A percentile compares a stretch with the other conserved stretches of the same genome.
phyloP scores from a whole-genome alignment of 2,888 invertebrate genomes.

The Pandemis cinnamomeana region DNA sequence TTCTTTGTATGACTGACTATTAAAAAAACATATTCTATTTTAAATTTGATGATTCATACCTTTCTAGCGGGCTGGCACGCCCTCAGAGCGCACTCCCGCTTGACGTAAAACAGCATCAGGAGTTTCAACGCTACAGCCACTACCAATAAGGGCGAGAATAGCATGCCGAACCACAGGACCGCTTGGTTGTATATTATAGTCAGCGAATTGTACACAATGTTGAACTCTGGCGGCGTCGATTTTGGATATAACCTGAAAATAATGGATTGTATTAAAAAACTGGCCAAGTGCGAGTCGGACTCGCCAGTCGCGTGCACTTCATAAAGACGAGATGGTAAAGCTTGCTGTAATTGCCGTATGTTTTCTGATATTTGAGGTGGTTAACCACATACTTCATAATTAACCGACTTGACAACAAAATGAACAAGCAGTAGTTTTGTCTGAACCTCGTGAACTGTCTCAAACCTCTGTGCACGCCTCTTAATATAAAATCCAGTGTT shows the following conservation, averaged over 20 bases:
- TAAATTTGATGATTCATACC: constrained; percentile 50
- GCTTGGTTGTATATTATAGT: constrained; percentile 92
- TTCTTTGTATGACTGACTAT: no score
- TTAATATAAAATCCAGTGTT: no score
- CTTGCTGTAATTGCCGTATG: no score
- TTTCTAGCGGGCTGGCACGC: constrained; percentile 88
- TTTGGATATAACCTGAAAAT: constrained; percentile 56
- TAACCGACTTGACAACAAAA: no score
- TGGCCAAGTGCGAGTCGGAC: background rate
- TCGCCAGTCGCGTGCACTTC: no score
- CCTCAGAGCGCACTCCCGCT: constrained; percentile 84
- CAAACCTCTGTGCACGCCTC: no score
- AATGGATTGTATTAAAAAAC: background rate
- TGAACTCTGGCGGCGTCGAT: constrained; percentile 86
- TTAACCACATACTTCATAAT: no score
- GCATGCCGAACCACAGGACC: constrained; percentile 90
- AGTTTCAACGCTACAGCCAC: constrained; percentile 87
- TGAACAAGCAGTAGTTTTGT: no score
- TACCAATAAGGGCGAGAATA: constrained; percentile 89
- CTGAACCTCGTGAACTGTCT: no score
- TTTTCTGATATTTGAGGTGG: no score
- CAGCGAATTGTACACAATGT: constrained; percentile 90
- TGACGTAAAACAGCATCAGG: constrained; percentile 89
- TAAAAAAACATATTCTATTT: background rate
- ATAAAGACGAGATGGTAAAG: no score